phyloP scores from a whole-genome alignment of 2,113 vertebrate genomes.

The Anarrhichthys ocellatus region DNA sequence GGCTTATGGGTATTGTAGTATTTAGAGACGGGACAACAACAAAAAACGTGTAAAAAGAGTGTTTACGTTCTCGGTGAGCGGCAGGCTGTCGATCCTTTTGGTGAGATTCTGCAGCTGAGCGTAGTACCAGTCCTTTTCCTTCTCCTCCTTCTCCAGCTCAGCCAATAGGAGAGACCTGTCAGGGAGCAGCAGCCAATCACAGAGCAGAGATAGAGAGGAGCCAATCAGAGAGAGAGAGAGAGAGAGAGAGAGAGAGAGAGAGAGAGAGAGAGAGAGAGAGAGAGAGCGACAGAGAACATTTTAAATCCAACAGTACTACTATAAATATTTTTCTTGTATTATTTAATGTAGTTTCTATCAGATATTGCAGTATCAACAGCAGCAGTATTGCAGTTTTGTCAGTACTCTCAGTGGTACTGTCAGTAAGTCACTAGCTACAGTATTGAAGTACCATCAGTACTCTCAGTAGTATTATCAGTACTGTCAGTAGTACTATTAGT shows the following conservation, averaged over 20 bases:
- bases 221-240: neutral
- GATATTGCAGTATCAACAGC: too few species aligned
- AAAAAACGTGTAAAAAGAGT: neutral
- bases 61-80: slow-evolving; percentile 89
- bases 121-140: slow-evolving; percentile 99
- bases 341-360: too few species aligned
- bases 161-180: slow-evolving; percentile 91
- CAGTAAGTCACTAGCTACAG: too few species aligned
- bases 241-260: neutral
- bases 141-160: slow-evolving; percentile 98
- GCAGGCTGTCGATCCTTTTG: slow-evolving; percentile 97
- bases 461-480: neutral
- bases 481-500: neutral
- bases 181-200: slow-evolving; percentile 41
- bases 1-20: neutral
- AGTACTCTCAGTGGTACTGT: too few species aligned
- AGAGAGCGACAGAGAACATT: too few species aligned
- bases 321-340: too few species aligned
- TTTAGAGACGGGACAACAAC: neutral
- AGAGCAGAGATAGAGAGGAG: neutral
- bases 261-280: too few species aligned
- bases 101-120: slow-evolving; percentile 98
- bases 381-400: too few species aligned
- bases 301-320: too few species aligned
- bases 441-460: too few species aligned